A percentile compares a stretch with the other conserved stretches of the same genome.
Evolutionary conservation across 2,797 vertebrate species (phyloP).

Genomic region (Erpetoichthys calabaricus): DNA sequence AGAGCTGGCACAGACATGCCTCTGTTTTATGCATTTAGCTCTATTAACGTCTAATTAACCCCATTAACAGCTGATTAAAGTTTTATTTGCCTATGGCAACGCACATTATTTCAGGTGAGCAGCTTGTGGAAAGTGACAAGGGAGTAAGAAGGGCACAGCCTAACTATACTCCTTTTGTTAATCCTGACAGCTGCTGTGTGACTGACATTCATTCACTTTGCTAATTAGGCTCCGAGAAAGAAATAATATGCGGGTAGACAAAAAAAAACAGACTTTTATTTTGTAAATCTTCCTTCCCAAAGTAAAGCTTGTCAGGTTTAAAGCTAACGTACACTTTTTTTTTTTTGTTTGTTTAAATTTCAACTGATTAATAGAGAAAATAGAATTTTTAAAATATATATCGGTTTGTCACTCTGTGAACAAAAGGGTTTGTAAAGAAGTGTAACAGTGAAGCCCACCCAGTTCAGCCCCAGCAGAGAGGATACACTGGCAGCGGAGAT

Average conservation of each 20-base stretch:
- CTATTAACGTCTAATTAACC: constrained; percentile 59
- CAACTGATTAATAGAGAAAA: too few relatives aligned
- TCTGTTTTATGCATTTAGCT: constrained; percentile 8
- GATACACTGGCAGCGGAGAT: too few relatives aligned
- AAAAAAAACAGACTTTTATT: too few relatives aligned
- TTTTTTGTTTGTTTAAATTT: too few relatives aligned
- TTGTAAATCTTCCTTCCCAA: too few relatives aligned
- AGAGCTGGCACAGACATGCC: constrained; percentile 5
- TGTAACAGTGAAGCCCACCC: too few relatives aligned
- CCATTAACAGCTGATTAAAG: constrained; percentile 66
- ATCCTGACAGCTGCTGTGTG: constrained; percentile 25
- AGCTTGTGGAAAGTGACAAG: constrained; percentile 18
- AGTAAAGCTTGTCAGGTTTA: too few relatives aligned
- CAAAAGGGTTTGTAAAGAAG: too few relatives aligned
- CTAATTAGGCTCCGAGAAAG: constrained; percentile 32
- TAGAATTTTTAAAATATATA: too few relatives aligned
- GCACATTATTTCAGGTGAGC: constrained; percentile 25
- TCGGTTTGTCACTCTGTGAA: too few relatives aligned
- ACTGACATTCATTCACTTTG: constrained; percentile 21
- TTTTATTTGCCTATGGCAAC: constrained; percentile 36
- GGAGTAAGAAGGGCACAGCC: constrained; percentile 22
- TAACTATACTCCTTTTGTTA: constrained; percentile 29
- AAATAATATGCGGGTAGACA: constrained; percentile 17
- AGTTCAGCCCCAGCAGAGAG: too few relatives aligned
- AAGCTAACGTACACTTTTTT: too few relatives aligned